phyloP scores from a whole-genome alignment of 2,888 invertebrate species.

The Apodemia mormo region DNA sequence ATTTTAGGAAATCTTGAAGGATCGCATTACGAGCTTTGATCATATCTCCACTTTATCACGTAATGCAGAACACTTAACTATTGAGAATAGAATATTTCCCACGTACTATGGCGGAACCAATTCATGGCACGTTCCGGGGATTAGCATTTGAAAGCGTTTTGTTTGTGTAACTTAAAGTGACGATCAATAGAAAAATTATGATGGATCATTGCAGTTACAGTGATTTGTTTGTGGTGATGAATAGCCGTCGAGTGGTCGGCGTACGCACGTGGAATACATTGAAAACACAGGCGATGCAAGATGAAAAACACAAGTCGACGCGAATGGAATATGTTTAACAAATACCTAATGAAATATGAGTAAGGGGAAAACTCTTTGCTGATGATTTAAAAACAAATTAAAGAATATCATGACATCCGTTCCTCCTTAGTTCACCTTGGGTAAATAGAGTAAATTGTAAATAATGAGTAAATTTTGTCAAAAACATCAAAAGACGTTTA shows the following conservation, averaged over 20 bases:
- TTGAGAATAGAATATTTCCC: slow-evolving; percentile 55
- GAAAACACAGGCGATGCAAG: slow-evolving; percentile 8
- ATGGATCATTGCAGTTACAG: slow-evolving; percentile 70
- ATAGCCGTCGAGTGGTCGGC: slow-evolving; percentile 67
- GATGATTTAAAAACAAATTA: too few species aligned
- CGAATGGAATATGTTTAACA: slow-evolving; percentile 7
- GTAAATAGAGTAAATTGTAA: too few species aligned
- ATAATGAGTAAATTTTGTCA: too few species aligned
- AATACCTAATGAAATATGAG: background rate
- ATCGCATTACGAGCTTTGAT: slow-evolving; percentile 16
- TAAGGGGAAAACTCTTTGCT: background rate
- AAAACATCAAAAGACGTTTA: too few species aligned
- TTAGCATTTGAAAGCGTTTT: slow-evolving; percentile 78
- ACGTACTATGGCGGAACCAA: slow-evolving; percentile 70
- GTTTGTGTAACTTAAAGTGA: slow-evolving; percentile 70
- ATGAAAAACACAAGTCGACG: slow-evolving; percentile 15
- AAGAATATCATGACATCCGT: too few species aligned
- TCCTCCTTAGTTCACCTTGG: too few species aligned
- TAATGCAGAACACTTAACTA: slow-evolving; percentile 21
- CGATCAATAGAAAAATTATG: slow-evolving; percentile 76
- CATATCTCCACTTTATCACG: slow-evolving; percentile 21
- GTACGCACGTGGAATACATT: slow-evolving; percentile 74
- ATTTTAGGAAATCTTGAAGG: slow-evolving; percentile 10
- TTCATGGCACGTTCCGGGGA: slow-evolving; percentile 70
- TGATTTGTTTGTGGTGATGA: slow-evolving; percentile 77